Conservation (phyloP, 2,888 invertebrate species). For the Synanthedon myopaeformis region DNA sequence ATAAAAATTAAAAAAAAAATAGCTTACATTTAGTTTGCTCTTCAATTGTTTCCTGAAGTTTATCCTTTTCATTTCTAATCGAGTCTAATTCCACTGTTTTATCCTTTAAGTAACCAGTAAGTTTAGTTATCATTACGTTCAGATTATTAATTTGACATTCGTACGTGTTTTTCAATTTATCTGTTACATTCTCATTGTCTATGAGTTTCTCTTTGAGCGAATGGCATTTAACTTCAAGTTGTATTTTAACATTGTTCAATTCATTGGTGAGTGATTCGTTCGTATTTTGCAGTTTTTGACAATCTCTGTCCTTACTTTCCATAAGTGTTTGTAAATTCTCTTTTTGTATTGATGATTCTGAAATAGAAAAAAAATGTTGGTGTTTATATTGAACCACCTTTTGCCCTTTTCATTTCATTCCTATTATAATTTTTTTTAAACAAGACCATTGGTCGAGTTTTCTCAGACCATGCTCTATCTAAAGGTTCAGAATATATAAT, state of each 20-base stretch:
- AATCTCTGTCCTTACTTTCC: conserved; percentile 24
- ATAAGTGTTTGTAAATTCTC: conserved; percentile 19
- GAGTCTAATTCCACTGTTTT: conserved; percentile 34
- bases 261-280: conserved; percentile 32
- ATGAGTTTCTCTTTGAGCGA: conserved; percentile 41
- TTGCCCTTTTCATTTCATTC: no score
- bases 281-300: conserved; percentile 27
- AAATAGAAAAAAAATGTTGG: conserved; percentile 9
- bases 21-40: conserved; percentile 28
- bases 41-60: conserved; percentile 20
- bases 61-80: conserved; percentile 31
- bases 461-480: no score
- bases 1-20: no score
- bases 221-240: conserved; percentile 40
- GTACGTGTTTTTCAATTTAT: conserved; percentile 38
- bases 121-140: conserved; percentile 39
- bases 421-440: no score
- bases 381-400: no score
- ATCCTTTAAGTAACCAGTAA: conserved; percentile 40
- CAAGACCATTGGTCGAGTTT: no score
- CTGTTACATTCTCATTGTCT: conserved; percentile 39
- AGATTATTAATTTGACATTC: conserved; percentile 43
- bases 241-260: conserved; percentile 34
- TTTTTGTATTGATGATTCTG: conserved; percentile 28
- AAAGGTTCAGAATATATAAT: no score